phyloP scores from a whole-genome alignment of 2,797 vertebrate genomes.

The Pangasius larnaudii region DNA sequence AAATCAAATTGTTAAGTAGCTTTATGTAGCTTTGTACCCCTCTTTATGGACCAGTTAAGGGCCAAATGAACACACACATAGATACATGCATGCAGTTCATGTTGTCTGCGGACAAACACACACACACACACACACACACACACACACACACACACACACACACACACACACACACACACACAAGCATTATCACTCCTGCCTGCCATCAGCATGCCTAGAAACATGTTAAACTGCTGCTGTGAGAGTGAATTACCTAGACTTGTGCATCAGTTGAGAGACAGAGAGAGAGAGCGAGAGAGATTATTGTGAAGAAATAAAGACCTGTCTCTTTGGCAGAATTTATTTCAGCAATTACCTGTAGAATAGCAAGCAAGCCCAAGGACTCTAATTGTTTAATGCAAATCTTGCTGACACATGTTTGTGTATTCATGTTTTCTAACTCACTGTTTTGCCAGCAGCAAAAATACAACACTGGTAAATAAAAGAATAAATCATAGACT shows the following conservation, averaged over 20 bases:
- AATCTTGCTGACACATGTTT: conserved; percentile 39
- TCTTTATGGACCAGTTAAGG: not conserved
- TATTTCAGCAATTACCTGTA: conserved; percentile 56
- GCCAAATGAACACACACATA: not conserved
- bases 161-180: not conserved
- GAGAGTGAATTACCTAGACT: conserved; percentile 5
- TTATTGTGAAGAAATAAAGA: conserved; percentile 19
- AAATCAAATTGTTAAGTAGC: not conserved
- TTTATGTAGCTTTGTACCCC: not conserved
- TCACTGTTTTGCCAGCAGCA: conserved; percentile 37
- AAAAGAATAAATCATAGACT: conserved; percentile 43
- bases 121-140: not conserved
- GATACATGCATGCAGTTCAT: not conserved
- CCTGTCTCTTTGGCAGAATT: conserved; percentile 49
- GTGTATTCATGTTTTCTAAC: conserved; percentile 42
- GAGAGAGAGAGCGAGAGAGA: not conserved
- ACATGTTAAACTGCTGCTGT: conserved; percentile 20
- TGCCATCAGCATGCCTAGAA: conserved; percentile 9
- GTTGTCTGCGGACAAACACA: not conserved
- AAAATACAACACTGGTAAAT: conserved; percentile 40
- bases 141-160: not conserved
- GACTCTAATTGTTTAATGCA: conserved; percentile 56
- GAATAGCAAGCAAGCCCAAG: conserved; percentile 29
- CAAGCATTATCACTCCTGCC: not conserved
- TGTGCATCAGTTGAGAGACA: not conserved